Evolutionary conservation across 2,888 invertebrate genomes (phyloP), one percentile per base, ranked within the genome.

Genomic region (Mythimna vitellina): DNA sequence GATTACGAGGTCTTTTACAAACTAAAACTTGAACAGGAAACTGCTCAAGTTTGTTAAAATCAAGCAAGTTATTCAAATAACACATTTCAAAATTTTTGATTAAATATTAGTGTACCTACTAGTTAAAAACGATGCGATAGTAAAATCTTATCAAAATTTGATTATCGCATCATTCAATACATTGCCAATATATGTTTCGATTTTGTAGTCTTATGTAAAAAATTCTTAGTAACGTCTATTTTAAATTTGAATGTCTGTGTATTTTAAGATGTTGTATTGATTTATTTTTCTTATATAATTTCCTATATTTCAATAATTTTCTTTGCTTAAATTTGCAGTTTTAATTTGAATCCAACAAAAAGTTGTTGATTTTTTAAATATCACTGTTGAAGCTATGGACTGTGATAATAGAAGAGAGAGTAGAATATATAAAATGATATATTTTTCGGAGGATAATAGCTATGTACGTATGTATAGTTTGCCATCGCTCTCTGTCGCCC

Each of bases 371-470:
- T 68, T 68, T 46, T 81, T 81, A 63, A 80, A 81, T 87, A 87
- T 91, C 88, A 84, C 82, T 78, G 63, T 84, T 88, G 86, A 93
- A 94, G 94, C 94, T 94, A 95, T 91, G 90, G 92, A 93, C 96
- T 96, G 96, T 96, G 95, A 96, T 96, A 95, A 90, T 92, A 93
- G 89, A 89, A 82, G 92, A 93, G 92, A 93, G 91, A 92, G 85
- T 90, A 87, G 78, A 81, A 88, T 88, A 87, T 90, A 89, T 87
- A 89, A 79, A 86, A 81, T 80, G 78, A 89, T 92, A 91, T 84
- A 85, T 86, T 84, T 83, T 90, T 91, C 91, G 57, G 68, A 68
- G 42, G 38, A 71, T 91, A 90, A 88, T 84, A 81, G 84, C 84
- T 77, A 79, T 86, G 81, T 91, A 89, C 87, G 89, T 83, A 86